Conservation (phyloP, 1,140 invertebrate genomes). For the Sycobia sp. region DNA sequence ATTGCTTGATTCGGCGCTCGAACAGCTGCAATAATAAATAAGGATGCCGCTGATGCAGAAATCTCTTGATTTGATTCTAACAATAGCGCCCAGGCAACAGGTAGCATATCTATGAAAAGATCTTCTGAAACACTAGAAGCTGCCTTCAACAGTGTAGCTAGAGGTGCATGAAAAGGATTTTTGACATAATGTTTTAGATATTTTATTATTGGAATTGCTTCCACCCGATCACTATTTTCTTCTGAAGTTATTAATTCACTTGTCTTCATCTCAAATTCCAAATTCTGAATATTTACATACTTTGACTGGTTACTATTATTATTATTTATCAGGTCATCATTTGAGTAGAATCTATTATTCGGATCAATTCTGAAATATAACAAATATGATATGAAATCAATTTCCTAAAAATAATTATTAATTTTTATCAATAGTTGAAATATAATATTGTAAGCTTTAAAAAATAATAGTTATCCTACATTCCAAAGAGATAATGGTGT, state of each 20-base stretch:
- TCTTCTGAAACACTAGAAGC: conserved; percentile 89
- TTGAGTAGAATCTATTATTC: neutral
- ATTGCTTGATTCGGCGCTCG: conserved; percentile 85
- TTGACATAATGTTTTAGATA: conserved; percentile 85
- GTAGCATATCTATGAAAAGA: conserved; percentile 83
- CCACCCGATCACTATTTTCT: conserved; percentile 57
- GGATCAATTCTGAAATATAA: neutral
- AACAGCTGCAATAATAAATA: conserved; percentile 91
- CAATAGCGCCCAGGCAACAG: conserved; percentile 92
- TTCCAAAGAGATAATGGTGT: too few relatives aligned
- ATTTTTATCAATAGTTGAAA: too few relatives aligned
- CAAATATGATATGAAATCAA: neutral
- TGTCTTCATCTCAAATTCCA: conserved; percentile 54
- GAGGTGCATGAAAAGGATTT: conserved; percentile 86
- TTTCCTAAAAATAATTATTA: too few relatives aligned
- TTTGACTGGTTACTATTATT: conserved; percentile 62
- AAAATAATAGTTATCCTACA: too few relatives aligned
- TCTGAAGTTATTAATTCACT: too few relatives aligned
- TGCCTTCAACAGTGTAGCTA: conserved; percentile 90
- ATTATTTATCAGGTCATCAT: conserved; percentile 57
- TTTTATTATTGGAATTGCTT: conserved; percentile 76
- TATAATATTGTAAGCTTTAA: too few relatives aligned
- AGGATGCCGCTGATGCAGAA: conserved; percentile 79
- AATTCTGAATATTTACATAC: conserved; percentile 51
- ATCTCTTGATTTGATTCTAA: conserved; percentile 82